A percentile compares a stretch with the other conserved stretches of the same genome.
Conservation (phyloP, 2,113 vertebrate genomes). For the Mionectes macconnelli region DNA sequence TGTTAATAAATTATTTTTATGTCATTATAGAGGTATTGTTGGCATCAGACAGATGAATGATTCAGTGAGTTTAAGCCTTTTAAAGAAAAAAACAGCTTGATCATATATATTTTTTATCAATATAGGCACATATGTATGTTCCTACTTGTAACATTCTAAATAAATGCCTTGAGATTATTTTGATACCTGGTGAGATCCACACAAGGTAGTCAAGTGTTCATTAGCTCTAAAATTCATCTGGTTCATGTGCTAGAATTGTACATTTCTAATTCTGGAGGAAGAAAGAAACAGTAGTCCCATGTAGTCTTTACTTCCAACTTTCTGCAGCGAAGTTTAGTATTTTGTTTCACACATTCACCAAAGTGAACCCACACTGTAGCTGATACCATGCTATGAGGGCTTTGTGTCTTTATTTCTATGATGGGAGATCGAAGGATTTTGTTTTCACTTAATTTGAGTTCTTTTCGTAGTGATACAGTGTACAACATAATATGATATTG, state of each 20-base stretch:
- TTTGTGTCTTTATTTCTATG: neutral
- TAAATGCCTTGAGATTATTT: neutral
- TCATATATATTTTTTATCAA: neutral
- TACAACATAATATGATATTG: neutral
- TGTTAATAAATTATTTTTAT: neutral
- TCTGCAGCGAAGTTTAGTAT: neutral
- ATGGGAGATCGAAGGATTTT: neutral
- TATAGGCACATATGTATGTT: neutral
- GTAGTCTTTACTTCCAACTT: neutral
- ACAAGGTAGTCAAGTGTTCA: neutral
- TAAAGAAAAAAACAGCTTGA: neutral
- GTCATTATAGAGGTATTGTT: neutral
- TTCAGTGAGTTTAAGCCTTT: neutral
- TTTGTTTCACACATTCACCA: neutral
- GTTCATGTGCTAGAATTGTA: neutral
- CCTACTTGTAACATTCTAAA: neutral
- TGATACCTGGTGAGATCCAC: neutral
- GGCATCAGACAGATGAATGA: neutral
- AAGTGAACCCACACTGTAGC: neutral
- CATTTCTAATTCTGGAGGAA: neutral
- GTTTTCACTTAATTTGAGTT: neutral
- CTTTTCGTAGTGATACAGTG: neutral
- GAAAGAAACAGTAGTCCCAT: neutral
- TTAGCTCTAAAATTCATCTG: neutral
- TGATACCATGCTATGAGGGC: fast-evolving